Evolutionary conservation across 2,888 invertebrate genomes (phyloP), one percentile per base, ranked within the genome.

Genomic region (Sphaeridia pumilis): DNA sequence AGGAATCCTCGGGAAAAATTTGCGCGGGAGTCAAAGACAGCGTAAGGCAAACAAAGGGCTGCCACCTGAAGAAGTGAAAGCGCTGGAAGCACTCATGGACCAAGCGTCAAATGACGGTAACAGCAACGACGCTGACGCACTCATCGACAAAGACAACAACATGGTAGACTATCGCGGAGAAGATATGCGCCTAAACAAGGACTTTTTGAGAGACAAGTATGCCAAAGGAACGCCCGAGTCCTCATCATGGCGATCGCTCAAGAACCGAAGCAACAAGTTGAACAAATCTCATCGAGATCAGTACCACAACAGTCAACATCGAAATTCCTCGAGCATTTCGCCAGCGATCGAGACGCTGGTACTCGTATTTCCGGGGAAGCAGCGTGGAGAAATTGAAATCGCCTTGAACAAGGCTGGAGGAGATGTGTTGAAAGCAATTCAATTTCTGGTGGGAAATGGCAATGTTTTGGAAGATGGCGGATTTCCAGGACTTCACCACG

Each of bases 381-480:
- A 89, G 64, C 77, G 89, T 45, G 81, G 80, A 46, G 88, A 92
- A 67, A 85, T 94, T 1, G 92, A 93, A 69, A 78, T 83, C 3
- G 78, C 88, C 42, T 74, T 94, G 21, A 82, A 86, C 61, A 78
- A 85, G 56, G 87, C 84, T 70, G 81, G 85, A 70, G 89, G 89
- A 0, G 92, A 94, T 69, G 85, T 90, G 0, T 81, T 93, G 0
- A 84, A 88, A 64, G 90, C 93, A 0, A 93, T 94, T 80, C 93
- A 94, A 68, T 80, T 86, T 68, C 82, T 94, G 3, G 59, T 64
- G 7, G 49, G 51, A 46, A 56, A 55, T 54, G 55, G 53, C 45
- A 52, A 51, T 46, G 52, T 54, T 49, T 27, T 54, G n/a, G 45
- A 56, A 22, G 50, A 49, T 41, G 52, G 45, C 26, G n/a, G n/a